Base-by-base conservation (phyloP, 2,113 vertebrate species). In the Excalfactoria chinensis region DNA sequence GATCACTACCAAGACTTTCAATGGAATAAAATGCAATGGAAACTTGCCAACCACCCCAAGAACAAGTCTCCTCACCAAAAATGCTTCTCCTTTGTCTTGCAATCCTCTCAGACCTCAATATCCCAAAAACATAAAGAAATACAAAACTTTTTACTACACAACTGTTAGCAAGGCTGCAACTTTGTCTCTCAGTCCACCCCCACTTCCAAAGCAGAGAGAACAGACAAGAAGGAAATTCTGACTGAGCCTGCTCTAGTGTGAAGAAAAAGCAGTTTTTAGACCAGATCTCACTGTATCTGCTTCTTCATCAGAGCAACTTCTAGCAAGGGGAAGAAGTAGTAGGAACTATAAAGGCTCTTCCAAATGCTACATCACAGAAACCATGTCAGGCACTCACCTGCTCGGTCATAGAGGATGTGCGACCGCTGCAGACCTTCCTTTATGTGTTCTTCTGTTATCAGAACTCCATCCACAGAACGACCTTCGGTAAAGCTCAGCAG, bases 361-460 rank as follows among this genome's bases (percentile, higher is more conserved):
- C 86, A 34, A 79, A 73, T 2, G 2, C 5, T 34, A 63, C 11
- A 43, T 35, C 3, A 74, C 80, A 68, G 32, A 37, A 88, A 80
- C 23, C 11, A 12, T 23, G 43, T 25, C 35, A 40, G 44, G 21
- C 46, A 80, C 98, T 97, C 92, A 99, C 99, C 99, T 78, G 99
- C 99, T 97, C 98, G 98, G 90, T 99, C 99, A 63, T 99, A 99
- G 16, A 99, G 97, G 90, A 99, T 98, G 86, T 99, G 99, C 25
- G 99, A 99, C 66, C 98, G 98, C 96, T 99, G 99, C 3, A 99
- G 98, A 20, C 98, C 99, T 93, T 99, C 99, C 94, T 99, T 99
- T 48, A 99, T 68, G 1, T 99, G 98, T 11, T 98, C 97, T 96
- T 99, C 99, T 25, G 97, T 98, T 64, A 99, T 96, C 75, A 99